Evolutionary conservation across 2,888 invertebrate species (phyloP).

Genomic region (Busseola fusca): DNA sequence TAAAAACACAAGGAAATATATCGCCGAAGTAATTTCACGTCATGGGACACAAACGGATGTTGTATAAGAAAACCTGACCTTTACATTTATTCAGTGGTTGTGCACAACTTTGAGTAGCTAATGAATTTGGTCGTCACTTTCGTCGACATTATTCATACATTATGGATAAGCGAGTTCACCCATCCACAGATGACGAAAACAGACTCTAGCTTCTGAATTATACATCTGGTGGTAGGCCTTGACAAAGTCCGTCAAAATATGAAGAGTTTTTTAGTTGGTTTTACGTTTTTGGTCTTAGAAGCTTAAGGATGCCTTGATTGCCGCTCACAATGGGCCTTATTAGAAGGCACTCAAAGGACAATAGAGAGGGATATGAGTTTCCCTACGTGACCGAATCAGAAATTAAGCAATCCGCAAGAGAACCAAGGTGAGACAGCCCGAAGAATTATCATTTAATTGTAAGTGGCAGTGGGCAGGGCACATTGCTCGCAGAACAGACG

Average conservation of each 20-base stretch:
- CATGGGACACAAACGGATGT: background rate
- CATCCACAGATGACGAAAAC: constrained; percentile 19
- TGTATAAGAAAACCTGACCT: constrained; percentile 20
- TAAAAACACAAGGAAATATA: constrained; percentile 9
- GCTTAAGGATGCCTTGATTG: background rate
- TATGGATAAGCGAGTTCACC: constrained; percentile 32
- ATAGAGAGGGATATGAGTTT: no score
- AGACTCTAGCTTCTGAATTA: constrained; percentile 29
- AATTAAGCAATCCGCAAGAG: no score
- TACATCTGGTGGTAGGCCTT: constrained; percentile 16
- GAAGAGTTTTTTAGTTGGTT: background rate
- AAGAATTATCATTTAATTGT: no score
- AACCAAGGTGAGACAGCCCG: no score
- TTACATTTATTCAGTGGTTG: constrained; percentile 28
- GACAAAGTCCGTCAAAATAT: constrained; percentile 6
- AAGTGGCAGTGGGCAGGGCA: no score
- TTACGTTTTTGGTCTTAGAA: background rate
- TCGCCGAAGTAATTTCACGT: background rate
- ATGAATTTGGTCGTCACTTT: constrained; percentile 42
- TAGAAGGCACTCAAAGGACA: no score
- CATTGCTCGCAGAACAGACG: no score
- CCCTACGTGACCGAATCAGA: no score
- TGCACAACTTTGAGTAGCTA: constrained; percentile 28
- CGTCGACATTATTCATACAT: constrained; percentile 29
- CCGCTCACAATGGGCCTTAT: no score